Base-by-base conservation (phyloP, 2,113 vertebrate genomes). In the Callionymus lyra region DNA sequence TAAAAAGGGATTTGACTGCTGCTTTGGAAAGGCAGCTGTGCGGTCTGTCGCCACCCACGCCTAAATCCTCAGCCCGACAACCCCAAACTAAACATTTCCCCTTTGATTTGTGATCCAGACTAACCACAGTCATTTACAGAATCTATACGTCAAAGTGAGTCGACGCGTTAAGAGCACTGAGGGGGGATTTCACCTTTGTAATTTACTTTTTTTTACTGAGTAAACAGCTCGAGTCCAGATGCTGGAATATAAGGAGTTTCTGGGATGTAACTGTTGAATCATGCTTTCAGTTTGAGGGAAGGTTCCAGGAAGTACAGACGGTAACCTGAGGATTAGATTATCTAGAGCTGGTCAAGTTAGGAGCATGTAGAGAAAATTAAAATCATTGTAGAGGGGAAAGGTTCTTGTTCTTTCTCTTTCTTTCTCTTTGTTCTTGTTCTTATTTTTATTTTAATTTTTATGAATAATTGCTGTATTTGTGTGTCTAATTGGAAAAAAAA, bases 31-130 rank as follows among this genome's bases (percentile, higher is more conserved):
- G 21, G 45, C 10, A 47, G 53, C 34, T 54, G 61, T 76, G 71
- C 63, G 68, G 79, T 77, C 66, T 63, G 48, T 47, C 46, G 43
- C 49, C 63, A 58, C 55, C 59, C 63, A 69, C 59, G 43, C 34
- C 6, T 44, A 50, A 50, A 60, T 52, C 41, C 46, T 35, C 13
- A 0, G 48, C 63, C 66, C 53, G 56, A 72, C 66, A 63, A 69
- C 59, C 56, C 70, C 55, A 72, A 67, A 51, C 61, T 41, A 51
- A 76, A 70, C 59, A 77, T 72, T 69, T 64, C 50, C 53, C 19
- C 33, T 15, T 13, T 40, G 55, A 69, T 14, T 65, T 77, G 56
- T 65, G 74, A 74, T 72, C 55, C 63, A 54, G 51, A 67, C n/a
- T 58, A 38, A 61, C 48, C 55, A 54, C 64, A 62, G 60, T 74